Base-by-base conservation (phyloP, 2,797 vertebrate species). In the Etheostoma nigrum region DNA sequence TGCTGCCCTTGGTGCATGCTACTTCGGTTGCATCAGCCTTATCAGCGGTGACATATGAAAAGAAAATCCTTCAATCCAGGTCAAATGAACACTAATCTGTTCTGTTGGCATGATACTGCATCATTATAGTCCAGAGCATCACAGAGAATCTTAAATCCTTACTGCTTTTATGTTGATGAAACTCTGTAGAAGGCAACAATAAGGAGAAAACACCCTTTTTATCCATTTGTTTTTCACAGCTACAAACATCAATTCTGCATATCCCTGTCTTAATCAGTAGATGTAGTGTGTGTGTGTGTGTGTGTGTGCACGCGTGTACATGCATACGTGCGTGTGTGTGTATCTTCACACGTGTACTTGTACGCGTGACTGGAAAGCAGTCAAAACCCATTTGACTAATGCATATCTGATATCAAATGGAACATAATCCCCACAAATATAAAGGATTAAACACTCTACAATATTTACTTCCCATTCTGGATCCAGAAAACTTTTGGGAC, bases 41-140 rank as follows among this genome's bases (percentile, higher is more conserved):
- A 83, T 88, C 84, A 71, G 77, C 55, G 1, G 72, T 76, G 78
- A 85, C 76, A 89, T 79, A 85, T 82, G 85, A 89, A 87, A 90
- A 86, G 74, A 70, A 88, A 93, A 92, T 93, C 91, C 90, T 84
- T 87, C 82, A 88, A 92, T 92, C 85, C 90, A 89, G 91, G 92
- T 93, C 91, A 93, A 87, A 90, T 76, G 55, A 87, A 74, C 84
- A 67, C 76, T 92, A 92, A 94, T 92, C 93, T 90, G 78, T 64
- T 68, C 72, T 74, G 73, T 21, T 90, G 84, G 80, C 86, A 84
- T 76, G 78, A 80, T 63, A 71, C 71, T 14, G 76, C 54, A 76
- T 87, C 73, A 57, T 85, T 89, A 78, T 72, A 70, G 58, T 54
- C 40, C 68, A 65, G 23, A 77, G 79, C 76, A 69, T 73, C 87